Conservation (phyloP, 2,888 invertebrate species). For the Coleophora flavipennella region DNA sequence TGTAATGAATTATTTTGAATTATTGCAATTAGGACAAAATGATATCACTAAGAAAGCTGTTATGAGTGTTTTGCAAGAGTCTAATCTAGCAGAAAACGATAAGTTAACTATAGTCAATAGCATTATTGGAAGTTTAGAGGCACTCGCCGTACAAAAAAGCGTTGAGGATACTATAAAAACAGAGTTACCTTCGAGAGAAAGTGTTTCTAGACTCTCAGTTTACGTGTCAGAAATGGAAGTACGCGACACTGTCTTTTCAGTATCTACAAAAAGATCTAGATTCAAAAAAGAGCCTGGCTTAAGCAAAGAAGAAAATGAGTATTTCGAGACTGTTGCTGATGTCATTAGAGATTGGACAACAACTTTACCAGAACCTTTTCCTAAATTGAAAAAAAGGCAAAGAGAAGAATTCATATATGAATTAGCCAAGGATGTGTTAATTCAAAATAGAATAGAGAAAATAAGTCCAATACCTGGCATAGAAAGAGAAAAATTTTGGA, state of each 20-base stretch:
- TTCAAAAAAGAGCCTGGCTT: conserved; percentile 24
- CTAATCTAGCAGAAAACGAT: conserved; percentile 13
- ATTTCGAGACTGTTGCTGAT: conserved; percentile 20
- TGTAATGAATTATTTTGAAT: conserved; percentile 10
- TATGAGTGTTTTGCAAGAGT: conserved; percentile 9
- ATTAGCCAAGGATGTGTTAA: conserved; percentile 34
- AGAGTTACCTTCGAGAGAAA: neutral
- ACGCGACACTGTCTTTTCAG: conserved; percentile 3
- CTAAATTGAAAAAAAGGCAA: conserved; percentile 22
- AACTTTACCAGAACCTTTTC: conserved; percentile 25
- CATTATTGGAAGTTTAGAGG: conserved; percentile 5
- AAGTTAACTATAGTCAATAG: conserved; percentile 11
- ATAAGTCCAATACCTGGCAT: conserved; percentile 18
- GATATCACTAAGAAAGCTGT: conserved; percentile 7
- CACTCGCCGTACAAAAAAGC: conserved; percentile 6
- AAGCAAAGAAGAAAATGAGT: conserved; percentile 27
- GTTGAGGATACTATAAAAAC: conserved; percentile 7
- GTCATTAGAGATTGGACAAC: conserved; percentile 31
- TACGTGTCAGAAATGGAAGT: conserved; percentile 22
- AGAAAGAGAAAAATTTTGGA: conserved; percentile 22
- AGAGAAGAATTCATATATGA: conserved; percentile 32
- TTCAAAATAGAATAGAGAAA: conserved; percentile 28
- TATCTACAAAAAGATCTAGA: conserved; percentile 23
- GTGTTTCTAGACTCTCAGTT: conserved; percentile 20
- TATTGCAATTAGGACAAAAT: conserved; percentile 5